Evolutionary conservation across 53 echinoderm and acorn worm species (phyloP).

Genomic region (Actinopyga echinites): DNA sequence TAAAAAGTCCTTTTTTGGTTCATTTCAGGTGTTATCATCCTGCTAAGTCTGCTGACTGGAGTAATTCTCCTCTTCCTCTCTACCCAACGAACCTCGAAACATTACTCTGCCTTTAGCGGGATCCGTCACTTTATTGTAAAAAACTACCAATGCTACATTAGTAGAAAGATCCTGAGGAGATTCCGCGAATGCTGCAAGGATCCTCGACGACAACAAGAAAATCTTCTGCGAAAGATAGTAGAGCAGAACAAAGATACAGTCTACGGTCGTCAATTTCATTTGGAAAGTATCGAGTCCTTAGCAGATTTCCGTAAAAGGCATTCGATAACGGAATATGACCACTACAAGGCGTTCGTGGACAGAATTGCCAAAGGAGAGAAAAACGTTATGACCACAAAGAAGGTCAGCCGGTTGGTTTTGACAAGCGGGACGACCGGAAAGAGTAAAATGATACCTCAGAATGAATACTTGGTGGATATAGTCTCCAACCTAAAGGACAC

Average conservation of each 20-base stretch:
- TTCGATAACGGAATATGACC: slow-evolving; percentile 62
- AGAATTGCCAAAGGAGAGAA: slow-evolving; percentile 69
- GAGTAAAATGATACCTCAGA: slow-evolving; percentile 57
- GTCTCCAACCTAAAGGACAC: not conserved
- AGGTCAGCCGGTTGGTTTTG: slow-evolving; percentile 46
- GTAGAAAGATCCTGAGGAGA: no score
- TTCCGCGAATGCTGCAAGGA: no score
- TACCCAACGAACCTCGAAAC: no score
- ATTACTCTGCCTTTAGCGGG: no score
- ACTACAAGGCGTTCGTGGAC: slow-evolving; percentile 60
- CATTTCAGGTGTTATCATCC: no score
- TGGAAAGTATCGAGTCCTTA: slow-evolving; percentile 53
- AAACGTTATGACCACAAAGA: slow-evolving; percentile 62
- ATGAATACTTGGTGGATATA: not conserved
- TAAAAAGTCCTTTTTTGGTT: no score
- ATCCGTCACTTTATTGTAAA: no score
- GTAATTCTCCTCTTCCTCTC: no score
- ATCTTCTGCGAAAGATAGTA: slow-evolving; percentile 40
- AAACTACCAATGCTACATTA: no score
- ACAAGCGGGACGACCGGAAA: slow-evolving; percentile 77
- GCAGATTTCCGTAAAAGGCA: slow-evolving; percentile 61
- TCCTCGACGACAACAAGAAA: slow-evolving; percentile 29
- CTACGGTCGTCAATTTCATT: slow-evolving; percentile 55
- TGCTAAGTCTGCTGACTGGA: no score
- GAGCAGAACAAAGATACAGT: slow-evolving; percentile 53